A percentile compares a stretch with the other conserved stretches of the same genome.
Conservation (phyloP, 2,888 invertebrate genomes). For the Nemurella pictetii region DNA sequence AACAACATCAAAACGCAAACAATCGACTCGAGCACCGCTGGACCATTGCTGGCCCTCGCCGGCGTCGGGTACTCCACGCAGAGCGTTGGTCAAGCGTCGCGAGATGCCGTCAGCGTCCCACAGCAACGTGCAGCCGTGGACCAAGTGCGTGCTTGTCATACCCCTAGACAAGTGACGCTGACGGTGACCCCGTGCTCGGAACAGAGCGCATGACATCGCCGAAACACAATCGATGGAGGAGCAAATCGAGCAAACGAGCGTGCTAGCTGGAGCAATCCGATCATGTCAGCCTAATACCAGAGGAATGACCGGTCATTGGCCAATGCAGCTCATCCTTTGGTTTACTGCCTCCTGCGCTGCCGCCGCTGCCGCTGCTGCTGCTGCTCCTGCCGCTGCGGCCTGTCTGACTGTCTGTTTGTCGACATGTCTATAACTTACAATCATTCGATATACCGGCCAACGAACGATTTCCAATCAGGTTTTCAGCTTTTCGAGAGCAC, state of each 20-base stretch:
- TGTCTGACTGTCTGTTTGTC: background rate
- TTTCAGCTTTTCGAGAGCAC: background rate
- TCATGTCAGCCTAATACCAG: background rate
- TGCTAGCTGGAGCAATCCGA: background rate
- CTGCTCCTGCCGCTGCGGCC: background rate
- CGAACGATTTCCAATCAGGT: background rate
- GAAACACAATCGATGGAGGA: background rate
- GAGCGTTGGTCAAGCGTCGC: background rate
- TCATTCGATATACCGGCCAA: background rate
- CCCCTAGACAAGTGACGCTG: background rate
- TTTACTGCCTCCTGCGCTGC: background rate
- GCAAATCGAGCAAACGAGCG: background rate
- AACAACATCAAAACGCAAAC: background rate
- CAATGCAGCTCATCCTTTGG: slow-evolving; percentile 2
- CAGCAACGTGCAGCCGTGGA: background rate
- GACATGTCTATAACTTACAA: slow-evolving; percentile 2
- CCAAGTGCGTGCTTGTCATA: background rate
- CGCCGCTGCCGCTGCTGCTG: background rate
- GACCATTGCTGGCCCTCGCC: too few species aligned
- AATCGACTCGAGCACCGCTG: too few species aligned
- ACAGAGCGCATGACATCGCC: background rate
- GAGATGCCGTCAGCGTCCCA: background rate
- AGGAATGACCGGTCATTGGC: slow-evolving; percentile 17
- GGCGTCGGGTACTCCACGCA: background rate
- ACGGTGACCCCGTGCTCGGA: background rate